Evolutionary conservation across 2,113 vertebrate species (phyloP).

Genomic region (Mormoops blainvillei): DNA sequence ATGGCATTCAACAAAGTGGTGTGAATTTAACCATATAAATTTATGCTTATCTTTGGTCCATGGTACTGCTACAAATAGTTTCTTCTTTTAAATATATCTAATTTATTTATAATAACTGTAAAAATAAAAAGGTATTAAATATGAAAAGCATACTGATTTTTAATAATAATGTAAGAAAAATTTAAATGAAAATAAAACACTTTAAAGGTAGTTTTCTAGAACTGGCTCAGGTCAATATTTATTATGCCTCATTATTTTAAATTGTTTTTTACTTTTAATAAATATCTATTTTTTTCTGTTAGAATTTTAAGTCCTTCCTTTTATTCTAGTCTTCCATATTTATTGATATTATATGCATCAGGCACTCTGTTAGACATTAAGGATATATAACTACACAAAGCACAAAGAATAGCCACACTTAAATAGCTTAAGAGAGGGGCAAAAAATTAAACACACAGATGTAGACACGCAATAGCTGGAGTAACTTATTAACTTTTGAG

Average conservation of each 20-base stretch:
- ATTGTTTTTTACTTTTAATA: not conserved
- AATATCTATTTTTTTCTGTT: not conserved
- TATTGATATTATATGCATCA: not conserved
- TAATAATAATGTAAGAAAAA: not conserved
- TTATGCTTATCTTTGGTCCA: not conserved
- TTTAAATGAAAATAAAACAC: not conserved
- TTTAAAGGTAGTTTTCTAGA: not conserved
- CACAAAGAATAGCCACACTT: not conserved
- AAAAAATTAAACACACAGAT: not conserved
- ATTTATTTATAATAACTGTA: not conserved
- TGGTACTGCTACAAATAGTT: not conserved
- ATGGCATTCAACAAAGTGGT: not conserved
- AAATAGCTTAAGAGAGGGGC: not conserved
- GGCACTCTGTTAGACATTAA: not conserved
- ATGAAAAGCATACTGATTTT: not conserved
- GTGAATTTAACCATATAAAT: not conserved
- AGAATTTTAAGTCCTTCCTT: not conserved
- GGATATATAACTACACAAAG: not conserved
- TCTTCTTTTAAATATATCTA: not conserved
- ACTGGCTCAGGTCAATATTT: not conserved
- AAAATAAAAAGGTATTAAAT: not conserved
- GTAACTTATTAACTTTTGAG: not conserved
- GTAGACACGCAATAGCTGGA: not conserved
- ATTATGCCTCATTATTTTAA: not conserved
- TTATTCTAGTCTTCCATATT: not conserved